Conservation (phyloP, 2,888 invertebrate genomes). For the Pristionchus exspectatus region DNA sequence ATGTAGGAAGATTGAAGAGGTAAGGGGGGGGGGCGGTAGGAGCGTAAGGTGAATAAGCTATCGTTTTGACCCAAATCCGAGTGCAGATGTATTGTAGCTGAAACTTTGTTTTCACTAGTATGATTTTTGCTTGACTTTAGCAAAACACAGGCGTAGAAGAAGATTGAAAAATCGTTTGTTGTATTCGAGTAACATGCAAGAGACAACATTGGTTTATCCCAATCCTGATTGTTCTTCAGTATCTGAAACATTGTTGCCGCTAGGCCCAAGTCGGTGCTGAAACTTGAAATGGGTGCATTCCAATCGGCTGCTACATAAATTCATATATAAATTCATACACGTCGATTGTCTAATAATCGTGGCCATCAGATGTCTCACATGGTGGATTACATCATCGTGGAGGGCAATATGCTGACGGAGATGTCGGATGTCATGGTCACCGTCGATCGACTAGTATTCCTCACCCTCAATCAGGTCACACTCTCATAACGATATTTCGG, state of each 20-base stretch:
- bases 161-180: too few relatives aligned
- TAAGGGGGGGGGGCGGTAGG: not conserved
- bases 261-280: too few relatives aligned
- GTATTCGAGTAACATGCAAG: too few relatives aligned
- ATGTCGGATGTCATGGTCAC: slow-evolving; percentile 64
- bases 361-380: not conserved
- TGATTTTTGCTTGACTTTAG: not conserved
- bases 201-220: too few relatives aligned
- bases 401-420: slow-evolving; percentile 77
- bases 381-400: slow-evolving; percentile 70
- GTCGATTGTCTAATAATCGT: too few relatives aligned
- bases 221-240: too few relatives aligned
- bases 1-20: slow-evolving; percentile 34
- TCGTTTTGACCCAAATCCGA: not conserved
- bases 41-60: not conserved
- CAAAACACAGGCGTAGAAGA: too few relatives aligned
- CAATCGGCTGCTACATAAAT: not conserved
- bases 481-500: not conserved
- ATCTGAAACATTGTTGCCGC: too few relatives aligned
- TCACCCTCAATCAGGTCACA: slow-evolving; percentile 70
- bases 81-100: not conserved
- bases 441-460: slow-evolving; percentile 69
- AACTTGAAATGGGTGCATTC: too few relatives aligned
- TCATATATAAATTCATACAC: not conserved
- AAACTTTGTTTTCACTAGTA: not conserved